Conservation (phyloP, 2,113 vertebrate genomes). For the Petrocephalus zakoni region DNA sequence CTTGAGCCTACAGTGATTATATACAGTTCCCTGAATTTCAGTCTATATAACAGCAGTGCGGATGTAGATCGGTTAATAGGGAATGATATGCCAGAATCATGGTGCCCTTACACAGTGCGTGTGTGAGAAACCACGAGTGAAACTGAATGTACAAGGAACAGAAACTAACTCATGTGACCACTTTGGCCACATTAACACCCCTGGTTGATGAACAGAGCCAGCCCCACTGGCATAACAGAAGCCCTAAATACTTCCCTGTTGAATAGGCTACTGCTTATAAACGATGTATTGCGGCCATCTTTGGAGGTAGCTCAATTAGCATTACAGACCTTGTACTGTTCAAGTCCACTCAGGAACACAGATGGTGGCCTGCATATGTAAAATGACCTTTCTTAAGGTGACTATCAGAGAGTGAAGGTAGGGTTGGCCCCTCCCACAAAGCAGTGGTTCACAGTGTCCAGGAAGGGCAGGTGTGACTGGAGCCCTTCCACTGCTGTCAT, state of each 20-base stretch:
- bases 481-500: constrained; percentile 55
- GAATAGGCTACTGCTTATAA: neutral
- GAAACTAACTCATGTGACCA: neutral
- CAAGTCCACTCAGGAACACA: neutral
- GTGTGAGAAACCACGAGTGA: neutral
- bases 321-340: neutral
- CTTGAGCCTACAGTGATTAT: neutral
- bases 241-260: neutral
- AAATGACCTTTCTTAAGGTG: neutral
- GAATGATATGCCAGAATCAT: neutral
- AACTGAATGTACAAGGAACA: neutral
- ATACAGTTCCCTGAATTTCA: neutral
- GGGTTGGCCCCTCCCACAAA: constrained; percentile 61
- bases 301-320: neutral
- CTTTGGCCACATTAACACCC: neutral
- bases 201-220: neutral
- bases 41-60: neutral
- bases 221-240: neutral
- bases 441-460: constrained; percentile 62
- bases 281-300: neutral
- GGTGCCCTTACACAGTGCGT: neutral
- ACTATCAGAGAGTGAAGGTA: constrained; percentile 36
- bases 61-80: neutral
- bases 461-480: constrained; percentile 62
- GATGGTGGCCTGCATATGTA: neutral